A percentile compares a stretch with the other conserved stretches of the same genome.
phyloP scores from a whole-genome alignment of 2,888 invertebrate genomes.

The Phytoseiulus persimilis region DNA sequence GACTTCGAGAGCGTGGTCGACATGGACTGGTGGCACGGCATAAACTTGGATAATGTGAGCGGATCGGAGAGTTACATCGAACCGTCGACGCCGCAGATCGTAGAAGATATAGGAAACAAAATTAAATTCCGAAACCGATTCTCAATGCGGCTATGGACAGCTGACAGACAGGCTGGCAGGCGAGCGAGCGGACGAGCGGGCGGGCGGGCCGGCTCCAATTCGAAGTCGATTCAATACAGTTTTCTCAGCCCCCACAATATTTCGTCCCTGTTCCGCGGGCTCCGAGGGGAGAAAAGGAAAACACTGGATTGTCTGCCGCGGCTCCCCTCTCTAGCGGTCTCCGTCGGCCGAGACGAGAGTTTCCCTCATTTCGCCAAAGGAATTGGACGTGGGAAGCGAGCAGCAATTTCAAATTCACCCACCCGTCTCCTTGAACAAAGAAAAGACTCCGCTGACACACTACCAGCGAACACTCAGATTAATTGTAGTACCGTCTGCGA shows the following conservation, averaged over 20 bases:
- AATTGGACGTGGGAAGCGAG: too few relatives aligned
- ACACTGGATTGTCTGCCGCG: background rate
- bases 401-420: too few relatives aligned
- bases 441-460: too few relatives aligned
- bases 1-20: too few relatives aligned
- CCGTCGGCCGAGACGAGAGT: background rate
- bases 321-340: background rate
- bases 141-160: background rate
- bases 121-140: background rate
- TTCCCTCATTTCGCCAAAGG: too few relatives aligned
- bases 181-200: background rate
- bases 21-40: background rate
- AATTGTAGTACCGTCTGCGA: too few relatives aligned
- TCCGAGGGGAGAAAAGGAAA: background rate
- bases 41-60: background rate
- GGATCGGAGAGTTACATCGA: background rate
- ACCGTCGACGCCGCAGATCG: background rate
- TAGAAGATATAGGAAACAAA: background rate
- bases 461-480: too few relatives aligned
- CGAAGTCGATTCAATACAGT: background rate
- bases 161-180: background rate
- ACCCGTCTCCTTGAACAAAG: too few relatives aligned
- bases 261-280: background rate
- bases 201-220: background rate
- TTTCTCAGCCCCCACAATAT: background rate